A percentile compares a stretch with the other conserved stretches of the same genome.
Conservation (phyloP, 2,113 vertebrate species). For the Sakesphorus luctuosus region DNA sequence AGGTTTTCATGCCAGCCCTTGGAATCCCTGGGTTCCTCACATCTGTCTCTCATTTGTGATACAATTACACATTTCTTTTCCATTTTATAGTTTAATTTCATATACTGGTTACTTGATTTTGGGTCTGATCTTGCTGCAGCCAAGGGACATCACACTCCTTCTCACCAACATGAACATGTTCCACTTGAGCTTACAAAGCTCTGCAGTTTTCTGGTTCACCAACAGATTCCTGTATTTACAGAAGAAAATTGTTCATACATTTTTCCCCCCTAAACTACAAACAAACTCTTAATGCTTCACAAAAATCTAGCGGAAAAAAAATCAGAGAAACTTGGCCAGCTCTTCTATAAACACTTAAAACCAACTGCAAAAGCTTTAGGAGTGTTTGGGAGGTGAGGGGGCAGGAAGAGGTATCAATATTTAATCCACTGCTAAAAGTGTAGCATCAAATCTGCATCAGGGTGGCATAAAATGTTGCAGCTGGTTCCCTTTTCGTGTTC, state of each 20-base stretch:
- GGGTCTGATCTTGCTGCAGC: conserved; percentile 12
- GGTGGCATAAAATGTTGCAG: background rate
- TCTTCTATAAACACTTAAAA: background rate
- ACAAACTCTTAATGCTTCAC: background rate
- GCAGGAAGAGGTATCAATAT: conserved; percentile 54
- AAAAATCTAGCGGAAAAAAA: background rate
- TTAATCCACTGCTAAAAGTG: conserved; percentile 60
- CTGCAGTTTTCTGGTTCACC: background rate
- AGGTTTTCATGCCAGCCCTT: conserved; percentile 53
- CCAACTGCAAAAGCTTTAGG: background rate
- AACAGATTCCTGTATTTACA: background rate
- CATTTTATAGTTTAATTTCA: conserved; percentile 59
- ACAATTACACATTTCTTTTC: conserved; percentile 65
- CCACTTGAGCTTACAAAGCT: background rate
- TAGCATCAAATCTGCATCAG: conserved; percentile 37
- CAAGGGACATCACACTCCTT: background rate
- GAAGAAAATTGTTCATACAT: background rate
- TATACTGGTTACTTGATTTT: conserved; percentile 45
- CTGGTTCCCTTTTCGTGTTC: conserved; percentile 36
- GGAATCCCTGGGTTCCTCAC: conserved; percentile 54
- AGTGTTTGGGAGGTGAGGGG: background rate
- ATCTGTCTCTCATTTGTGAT: conserved; percentile 72
- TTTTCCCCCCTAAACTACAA: background rate
- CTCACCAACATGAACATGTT: background rate
- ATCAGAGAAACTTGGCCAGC: background rate